Conservation (phyloP, 2,797 vertebrate species). For the Hipposideros larvatus region DNA sequence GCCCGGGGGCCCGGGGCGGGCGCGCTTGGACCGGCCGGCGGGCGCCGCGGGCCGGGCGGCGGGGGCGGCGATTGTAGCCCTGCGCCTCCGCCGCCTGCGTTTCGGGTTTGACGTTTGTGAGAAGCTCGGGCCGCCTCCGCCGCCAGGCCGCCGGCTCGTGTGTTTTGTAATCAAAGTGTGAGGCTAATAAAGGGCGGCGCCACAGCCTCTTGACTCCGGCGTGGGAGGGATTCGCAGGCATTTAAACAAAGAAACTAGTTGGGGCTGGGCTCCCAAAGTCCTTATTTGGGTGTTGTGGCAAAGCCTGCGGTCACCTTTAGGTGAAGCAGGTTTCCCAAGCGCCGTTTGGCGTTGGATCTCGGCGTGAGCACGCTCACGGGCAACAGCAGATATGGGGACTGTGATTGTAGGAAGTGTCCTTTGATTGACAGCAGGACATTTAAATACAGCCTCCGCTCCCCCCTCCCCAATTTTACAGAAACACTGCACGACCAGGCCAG, state of each 20-base stretch:
- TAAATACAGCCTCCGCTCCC: slow-evolving; percentile 91
- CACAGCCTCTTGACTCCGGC: slow-evolving; percentile 80
- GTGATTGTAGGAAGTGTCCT: slow-evolving; percentile 89
- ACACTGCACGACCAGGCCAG: slow-evolving; percentile 80
- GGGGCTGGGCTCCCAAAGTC: slow-evolving; percentile 80
- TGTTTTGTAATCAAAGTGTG: slow-evolving; percentile 85
- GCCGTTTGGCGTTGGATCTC: slow-evolving; percentile 63
- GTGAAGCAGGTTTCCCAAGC: slow-evolving; percentile 68
- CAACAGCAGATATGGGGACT: slow-evolving; percentile 81
- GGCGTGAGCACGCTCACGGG: slow-evolving; percentile 67
- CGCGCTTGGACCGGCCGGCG: slow-evolving; percentile 34
- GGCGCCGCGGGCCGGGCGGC: background rate
- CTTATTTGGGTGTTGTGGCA: slow-evolving; percentile 80
- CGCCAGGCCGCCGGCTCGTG: slow-evolving; percentile 82
- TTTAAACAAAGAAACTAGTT: slow-evolving; percentile 92
- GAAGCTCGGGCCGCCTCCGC: slow-evolving; percentile 76
- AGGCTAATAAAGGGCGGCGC: slow-evolving; percentile 85
- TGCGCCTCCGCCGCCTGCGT: background rate
- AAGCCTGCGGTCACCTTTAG: slow-evolving; percentile 81
- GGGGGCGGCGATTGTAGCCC: slow-evolving; percentile 55
- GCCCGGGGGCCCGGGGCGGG: background rate
- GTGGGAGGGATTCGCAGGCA: slow-evolving; percentile 85
- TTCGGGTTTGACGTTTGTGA: slow-evolving; percentile 84
- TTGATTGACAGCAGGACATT: slow-evolving; percentile 97
- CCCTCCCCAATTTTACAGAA: slow-evolving; percentile 86